Evolutionary conservation across 2,888 invertebrate genomes (phyloP), one percentile per base, ranked within the genome.

Genomic region (Eristalis pertinax): DNA sequence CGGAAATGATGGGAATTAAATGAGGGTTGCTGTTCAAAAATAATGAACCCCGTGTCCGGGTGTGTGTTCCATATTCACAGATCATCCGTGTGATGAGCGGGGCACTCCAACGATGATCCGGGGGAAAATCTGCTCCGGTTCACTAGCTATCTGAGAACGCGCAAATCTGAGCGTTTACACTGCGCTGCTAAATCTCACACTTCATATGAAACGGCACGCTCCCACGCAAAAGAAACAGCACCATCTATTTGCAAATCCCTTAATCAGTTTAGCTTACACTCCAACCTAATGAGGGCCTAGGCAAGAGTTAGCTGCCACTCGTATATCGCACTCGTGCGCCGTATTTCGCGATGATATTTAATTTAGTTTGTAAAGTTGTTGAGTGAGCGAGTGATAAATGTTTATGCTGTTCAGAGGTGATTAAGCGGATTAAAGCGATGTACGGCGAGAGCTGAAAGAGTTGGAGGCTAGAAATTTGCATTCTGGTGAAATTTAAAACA

Each of bases 351-450:
- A 60, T 26, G 13, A 19, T 22, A 69, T 69, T 69, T 56, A 69
- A 69, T 58, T 32, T 15, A 58, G 32, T 58, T 58, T 19, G 22
- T 58, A 56, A 58, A 69, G 19, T 56, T 19, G n/a, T 11, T 60
- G 60, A 24, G 26, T 22, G 26, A 56, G 60, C 26, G 26, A 60
- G 50, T 68, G 56, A 68, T 68, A 68, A 68, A 68, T 50, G 68
- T 68, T 50, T 68, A 29, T 29, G n/a, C 43, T n/a, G 68, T 15
- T 68, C 68, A 43, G 24, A 26, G 43, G 43, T 68, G 41, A 32
- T 60, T 56, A 76, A 76, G 60, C 38, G 60, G 76, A 68, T 68
- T 76, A 68, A 35, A 7, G 43, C 5, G 15, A 26, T n/a, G 60
- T 24, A 24, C 60, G 60, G 2, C 5, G 35, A 69, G 43, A 77